A percentile compares a stretch with the other conserved stretches of the same genome.
phyloP scores from a whole-genome alignment of 2,888 invertebrate genomes.

The Caradrina clavipalpis region DNA sequence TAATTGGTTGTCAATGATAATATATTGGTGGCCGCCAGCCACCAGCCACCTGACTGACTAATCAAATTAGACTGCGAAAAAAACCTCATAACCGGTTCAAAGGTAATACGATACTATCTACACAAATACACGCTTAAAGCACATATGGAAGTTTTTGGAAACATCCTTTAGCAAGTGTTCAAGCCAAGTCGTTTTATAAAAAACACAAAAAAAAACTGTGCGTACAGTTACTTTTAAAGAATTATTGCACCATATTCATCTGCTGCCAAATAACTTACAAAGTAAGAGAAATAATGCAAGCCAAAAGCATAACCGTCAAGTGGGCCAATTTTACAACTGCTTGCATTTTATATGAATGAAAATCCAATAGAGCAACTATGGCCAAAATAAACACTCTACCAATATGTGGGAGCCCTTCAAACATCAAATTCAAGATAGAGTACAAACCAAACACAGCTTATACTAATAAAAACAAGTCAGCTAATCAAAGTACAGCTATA shows the following conservation, averaged over 20 bases:
- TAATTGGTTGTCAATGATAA: conserved; percentile 54
- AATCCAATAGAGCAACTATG: conserved; percentile 13
- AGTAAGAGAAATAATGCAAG: conserved; percentile 2
- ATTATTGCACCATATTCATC: conserved; percentile 11
- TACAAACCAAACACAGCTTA: conserved; percentile 23
- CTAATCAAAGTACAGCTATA: conserved; percentile 63
- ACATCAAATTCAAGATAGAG: conserved; percentile 26
- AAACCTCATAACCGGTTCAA: conserved; percentile 55
- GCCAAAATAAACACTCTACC: conserved; percentile 34
- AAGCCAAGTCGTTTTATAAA: neutral
- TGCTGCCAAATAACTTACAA: conserved; percentile 1
- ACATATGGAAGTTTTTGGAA: conserved; percentile 6
- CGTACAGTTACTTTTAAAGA: neutral
- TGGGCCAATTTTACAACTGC: neutral
- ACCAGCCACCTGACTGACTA: conserved; percentile 51
- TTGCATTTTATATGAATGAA: conserved; percentile 6
- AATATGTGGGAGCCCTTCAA: conserved; percentile 28
- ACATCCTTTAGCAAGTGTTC: neutral
- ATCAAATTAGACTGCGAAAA: conserved; percentile 51
- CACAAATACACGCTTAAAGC: conserved; percentile 7
- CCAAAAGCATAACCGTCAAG: conserved; percentile 2
- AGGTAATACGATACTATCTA: conserved; percentile 42
- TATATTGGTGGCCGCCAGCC: conserved; percentile 30
- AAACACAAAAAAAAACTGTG: neutral
- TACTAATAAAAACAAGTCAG: conserved; percentile 46